Base-by-base conservation (phyloP, 2,113 vertebrate genomes). In the Spilogale gracilis region DNA sequence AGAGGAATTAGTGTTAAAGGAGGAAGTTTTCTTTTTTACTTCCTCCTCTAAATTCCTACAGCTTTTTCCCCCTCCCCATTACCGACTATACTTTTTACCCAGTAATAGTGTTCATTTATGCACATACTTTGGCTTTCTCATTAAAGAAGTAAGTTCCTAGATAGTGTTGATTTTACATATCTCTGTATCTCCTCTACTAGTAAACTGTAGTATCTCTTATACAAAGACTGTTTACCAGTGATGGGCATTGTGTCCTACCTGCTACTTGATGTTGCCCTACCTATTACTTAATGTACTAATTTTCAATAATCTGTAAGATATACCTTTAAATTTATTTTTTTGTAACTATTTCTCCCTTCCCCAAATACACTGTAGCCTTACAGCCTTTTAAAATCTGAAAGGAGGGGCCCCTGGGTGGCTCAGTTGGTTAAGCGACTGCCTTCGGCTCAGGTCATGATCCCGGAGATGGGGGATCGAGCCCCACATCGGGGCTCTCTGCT, bases 311-410 rank as follows among this genome's bases (percentile, higher is more conserved):
- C 14, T 94, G 30, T 78, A 60, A 88, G 65, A 54, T 93, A 69
- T n/a, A 67, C n/a, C 3, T 50, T 82, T 89, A 86, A n/a, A 38
- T 71, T 87, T 27, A 50, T 92, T 83, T 95, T 95, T 54, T 74
- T 86, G 45, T 27, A 82, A 74, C 52, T 94, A 91, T 7, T 17
- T 9, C 2, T 43, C 13, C 17, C 27, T 94, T 74, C 67, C 94
- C 79, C 38, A 58, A 38, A 63, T 84, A 74, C 4, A 27, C 27
- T 69, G n/a, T 38, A 67, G 63, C 63, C 58, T 60, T 60, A 27
- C 16, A 85, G 13, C 5, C 18, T 96, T 96, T 88, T 65, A 74
- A 67, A 79, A 93, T 82, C 45, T 82, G 73, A 93, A 90, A 90
- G 65, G n/a, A 38, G 38, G 38, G 38, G 38, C 38, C 38, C 38